These are phyloP conservation scores for Macrocentrus cingulum DNA, from an alignment of 1,140 invertebrate species.

Conservation along the genomic window DNA sequence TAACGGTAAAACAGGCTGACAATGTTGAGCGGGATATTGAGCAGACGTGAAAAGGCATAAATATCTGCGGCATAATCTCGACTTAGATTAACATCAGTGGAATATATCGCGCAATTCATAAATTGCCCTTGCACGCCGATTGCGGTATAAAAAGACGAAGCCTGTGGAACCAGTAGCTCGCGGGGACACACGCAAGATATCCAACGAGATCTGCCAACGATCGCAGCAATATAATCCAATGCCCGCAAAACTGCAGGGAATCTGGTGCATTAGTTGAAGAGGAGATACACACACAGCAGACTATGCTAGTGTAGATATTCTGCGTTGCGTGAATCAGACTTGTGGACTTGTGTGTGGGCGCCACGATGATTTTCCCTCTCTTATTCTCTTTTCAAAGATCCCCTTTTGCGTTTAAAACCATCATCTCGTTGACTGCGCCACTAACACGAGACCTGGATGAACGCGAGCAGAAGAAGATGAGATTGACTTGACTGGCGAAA, in stretches of 20 bases:
- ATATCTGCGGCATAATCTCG: slow-evolving; percentile 24
- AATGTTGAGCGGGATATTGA: slow-evolving; percentile 29
- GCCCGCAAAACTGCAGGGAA: slow-evolving; percentile 17
- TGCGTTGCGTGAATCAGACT: slow-evolving; percentile 9
- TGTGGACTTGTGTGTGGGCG: slow-evolving; percentile 26
- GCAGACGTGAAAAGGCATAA: slow-evolving; percentile 27
- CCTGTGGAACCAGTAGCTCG: slow-evolving; percentile 25
- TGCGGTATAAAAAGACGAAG: slow-evolving; percentile 9
- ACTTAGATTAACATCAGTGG: slow-evolving; percentile 29
- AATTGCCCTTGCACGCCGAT: slow-evolving; percentile 34
- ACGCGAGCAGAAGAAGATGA: background rate
- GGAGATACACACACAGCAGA: slow-evolving; percentile 13
- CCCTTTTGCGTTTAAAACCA: slow-evolving; percentile 6
- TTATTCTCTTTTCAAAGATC: slow-evolving; percentile 8
- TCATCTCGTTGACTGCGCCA: slow-evolving; percentile 20
- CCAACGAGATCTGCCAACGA: background rate
- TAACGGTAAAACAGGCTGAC: slow-evolving; percentile 16
- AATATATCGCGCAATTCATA: slow-evolving; percentile 29
- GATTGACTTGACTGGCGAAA: slow-evolving; percentile 14
- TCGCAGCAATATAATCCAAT: slow-evolving; percentile 20
- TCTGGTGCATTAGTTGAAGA: slow-evolving; percentile 11
- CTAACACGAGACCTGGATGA: slow-evolving; percentile 15
- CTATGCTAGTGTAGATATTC: too few species aligned
- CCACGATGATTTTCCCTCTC: slow-evolving; percentile 10
- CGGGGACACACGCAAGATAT: background rate